These are phyloP conservation scores for Notodonta ziczac DNA, from an alignment of 2,888 invertebrate genomes.

Conservation along the genomic window DNA sequence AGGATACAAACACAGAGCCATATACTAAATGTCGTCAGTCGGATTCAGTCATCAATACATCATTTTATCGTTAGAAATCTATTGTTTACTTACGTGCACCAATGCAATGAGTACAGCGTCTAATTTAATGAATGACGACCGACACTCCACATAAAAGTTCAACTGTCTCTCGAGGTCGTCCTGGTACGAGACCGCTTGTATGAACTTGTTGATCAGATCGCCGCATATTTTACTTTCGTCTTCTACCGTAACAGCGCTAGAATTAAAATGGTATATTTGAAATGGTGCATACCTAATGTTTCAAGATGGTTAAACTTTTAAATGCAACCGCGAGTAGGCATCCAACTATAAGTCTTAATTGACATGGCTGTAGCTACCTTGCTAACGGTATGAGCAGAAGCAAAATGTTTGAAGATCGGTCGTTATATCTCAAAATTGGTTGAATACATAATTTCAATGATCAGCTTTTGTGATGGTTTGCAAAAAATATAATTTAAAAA, in stretches of 20 bases:
- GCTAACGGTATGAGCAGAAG: background rate
- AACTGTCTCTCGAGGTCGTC: constrained; percentile 96
- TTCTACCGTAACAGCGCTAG: constrained; percentile 94
- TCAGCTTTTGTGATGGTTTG: too few species aligned
- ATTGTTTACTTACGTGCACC: constrained; percentile 87
- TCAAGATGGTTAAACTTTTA: too few species aligned
- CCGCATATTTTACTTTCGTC: constrained; percentile 96
- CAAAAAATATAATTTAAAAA: background rate
- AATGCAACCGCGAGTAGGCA: too few species aligned
- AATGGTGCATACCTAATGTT: background rate
- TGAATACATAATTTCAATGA: too few species aligned
- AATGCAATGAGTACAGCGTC: constrained; percentile 94
- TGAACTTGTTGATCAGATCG: constrained; percentile 91
- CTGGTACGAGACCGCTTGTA: constrained; percentile 92
- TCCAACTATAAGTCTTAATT: too few species aligned
- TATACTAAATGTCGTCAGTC: too few species aligned
- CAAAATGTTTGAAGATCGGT: too few species aligned
- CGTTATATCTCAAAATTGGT: too few species aligned
- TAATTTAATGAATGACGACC: constrained; percentile 95
- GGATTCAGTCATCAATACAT: too few species aligned
- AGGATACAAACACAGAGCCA: too few species aligned
- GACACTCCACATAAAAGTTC: constrained; percentile 96
- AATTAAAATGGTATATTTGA: constrained; percentile 12
- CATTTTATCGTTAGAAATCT: background rate
- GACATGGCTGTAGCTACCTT: background rate